A percentile compares a stretch with the other conserved stretches of the same genome.
Evolutionary conservation across 1,140 invertebrate species (phyloP).

Genomic region (Drosophila arawakana): DNA sequence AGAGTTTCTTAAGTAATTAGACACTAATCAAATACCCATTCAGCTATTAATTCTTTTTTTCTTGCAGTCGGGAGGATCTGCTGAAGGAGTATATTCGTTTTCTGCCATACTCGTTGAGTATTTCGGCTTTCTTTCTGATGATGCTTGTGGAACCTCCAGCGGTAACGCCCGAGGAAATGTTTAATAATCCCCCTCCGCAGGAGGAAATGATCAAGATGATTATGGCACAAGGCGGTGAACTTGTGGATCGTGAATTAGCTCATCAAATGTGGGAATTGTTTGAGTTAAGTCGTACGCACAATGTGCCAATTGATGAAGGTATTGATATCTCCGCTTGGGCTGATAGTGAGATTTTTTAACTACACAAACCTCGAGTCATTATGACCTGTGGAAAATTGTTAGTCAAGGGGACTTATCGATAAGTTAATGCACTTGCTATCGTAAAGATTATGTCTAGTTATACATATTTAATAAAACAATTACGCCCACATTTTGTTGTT

Average conservation of each 20-base stretch:
- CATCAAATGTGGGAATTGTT: slow-evolving; percentile 73
- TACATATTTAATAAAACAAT: background rate
- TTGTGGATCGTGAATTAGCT: slow-evolving; percentile 67
- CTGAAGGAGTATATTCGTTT: slow-evolving; percentile 72
- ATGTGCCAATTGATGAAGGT: slow-evolving; percentile 64
- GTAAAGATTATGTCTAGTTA: background rate
- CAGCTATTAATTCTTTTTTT: background rate
- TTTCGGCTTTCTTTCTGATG: slow-evolving; percentile 57
- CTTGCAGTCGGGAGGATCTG: slow-evolving; percentile 52
- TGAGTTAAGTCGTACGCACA: slow-evolving; percentile 51
- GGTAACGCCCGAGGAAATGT: slow-evolving; percentile 38
- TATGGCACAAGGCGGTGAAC: slow-evolving; percentile 60
- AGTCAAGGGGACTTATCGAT: background rate
- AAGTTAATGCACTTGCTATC: background rate
- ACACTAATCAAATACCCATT: background rate
- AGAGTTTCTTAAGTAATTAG: slow-evolving; percentile 58
- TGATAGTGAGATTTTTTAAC: background rate
- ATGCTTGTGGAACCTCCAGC: slow-evolving; percentile 54
- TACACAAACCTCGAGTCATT: slow-evolving; percentile 1
- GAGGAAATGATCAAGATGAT: slow-evolving; percentile 48
- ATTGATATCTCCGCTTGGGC: slow-evolving; percentile 45
- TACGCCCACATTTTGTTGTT: background rate
- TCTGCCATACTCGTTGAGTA: slow-evolving; percentile 61
- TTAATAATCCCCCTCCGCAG: slow-evolving; percentile 4
- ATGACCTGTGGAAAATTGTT: slow-evolving; percentile 3